Base-by-base conservation (phyloP, 1,140 invertebrate species). In the Ostrea denselamellosa region DNA sequence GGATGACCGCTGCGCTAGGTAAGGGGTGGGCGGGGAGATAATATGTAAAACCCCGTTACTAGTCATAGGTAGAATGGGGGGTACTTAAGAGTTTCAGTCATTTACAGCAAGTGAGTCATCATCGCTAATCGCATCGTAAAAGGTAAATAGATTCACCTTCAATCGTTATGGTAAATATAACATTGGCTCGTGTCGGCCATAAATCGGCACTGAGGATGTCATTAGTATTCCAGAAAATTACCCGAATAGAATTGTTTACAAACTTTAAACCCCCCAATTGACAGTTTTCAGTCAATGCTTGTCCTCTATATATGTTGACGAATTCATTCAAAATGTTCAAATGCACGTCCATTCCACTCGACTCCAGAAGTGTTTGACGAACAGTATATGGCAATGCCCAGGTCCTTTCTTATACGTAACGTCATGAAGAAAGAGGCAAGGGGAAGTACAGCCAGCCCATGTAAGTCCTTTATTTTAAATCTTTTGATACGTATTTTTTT, bases 151-250 rank as follows among this genome's bases (percentile, higher is more conserved):
- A 77, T 77, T 77, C 68, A 25, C 68, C 68, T 77, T 77, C 68
- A 77, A 77, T 77, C 68, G 68, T 77, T 77, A 77, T 77, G 68
- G 68, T 77, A 77, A 77, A 77, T 77, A 77, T 77, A 77, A 77
- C 68, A 25, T 77, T 25, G 68, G 68, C 68, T 77, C 68, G 68
- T 77, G 68, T 77, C 68, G 68, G 22, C 68, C 25, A 77, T 77
- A 77, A 77, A 77, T 77, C 68, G 68, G 28, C 68, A 77, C 68
- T 77, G 68, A 77, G 68, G 68, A 77, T 77, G 12, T 77, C 68
- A 77, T 77, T 77, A 77, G 68, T 77, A 77, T 77, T 77, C 68
- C 25, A 77, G 68, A 22, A 77, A 77, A 77, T 77, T 77, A 77
- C 68, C 68, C 68, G 68, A 77, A 77, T 77, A 77, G 68, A 77